Percentiles rank a stretch among this genome's conserved stretches.
Evolutionary conservation across 2,888 invertebrate species (phyloP).

Genomic region (Cheilosia impressa): DNA sequence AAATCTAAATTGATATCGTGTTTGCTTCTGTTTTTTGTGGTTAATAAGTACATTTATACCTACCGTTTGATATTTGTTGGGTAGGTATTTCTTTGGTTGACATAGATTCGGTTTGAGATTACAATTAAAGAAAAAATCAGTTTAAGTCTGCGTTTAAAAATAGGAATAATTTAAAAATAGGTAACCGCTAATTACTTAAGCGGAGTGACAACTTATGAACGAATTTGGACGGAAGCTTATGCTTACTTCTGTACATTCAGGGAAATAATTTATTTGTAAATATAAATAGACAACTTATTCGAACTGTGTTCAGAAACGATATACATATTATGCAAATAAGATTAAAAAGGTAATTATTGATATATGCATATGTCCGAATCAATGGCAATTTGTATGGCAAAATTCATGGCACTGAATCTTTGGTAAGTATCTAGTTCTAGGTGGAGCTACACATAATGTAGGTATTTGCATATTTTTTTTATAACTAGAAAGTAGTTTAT

Average conservation of each 20-base stretch:
- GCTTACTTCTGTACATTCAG: constrained; percentile 52
- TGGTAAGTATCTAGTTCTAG: constrained; percentile 25
- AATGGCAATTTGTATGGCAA: constrained; percentile 19
- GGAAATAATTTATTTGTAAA: not conserved
- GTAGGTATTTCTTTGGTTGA: constrained; percentile 27
- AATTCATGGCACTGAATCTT: constrained; percentile 41
- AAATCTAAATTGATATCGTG: constrained; percentile 11
- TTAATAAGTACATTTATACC: not conserved
- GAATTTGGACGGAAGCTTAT: constrained; percentile 69
- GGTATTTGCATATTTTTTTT: constrained; percentile 20
- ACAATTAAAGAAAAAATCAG: not conserved
- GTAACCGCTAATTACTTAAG: not conserved
- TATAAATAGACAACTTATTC: constrained; percentile 1
- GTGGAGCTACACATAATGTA: constrained; percentile 7
- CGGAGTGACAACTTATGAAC: constrained; percentile 27
- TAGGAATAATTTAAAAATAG: constrained; percentile 4
- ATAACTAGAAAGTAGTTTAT: constrained; percentile 31
- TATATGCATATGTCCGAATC: not conserved
- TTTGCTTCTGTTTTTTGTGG: not conserved
- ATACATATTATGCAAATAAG: no score
- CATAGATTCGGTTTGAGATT: constrained; percentile 2
- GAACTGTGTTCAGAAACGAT: not conserved
- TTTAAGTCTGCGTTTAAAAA: constrained; percentile 5
- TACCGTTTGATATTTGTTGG: no score
- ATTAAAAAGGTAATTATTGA: no score